Evolutionary conservation across 2,888 invertebrate species (phyloP), one percentile per base, ranked within the genome.

Genomic region (Drosophila colorata): DNA sequence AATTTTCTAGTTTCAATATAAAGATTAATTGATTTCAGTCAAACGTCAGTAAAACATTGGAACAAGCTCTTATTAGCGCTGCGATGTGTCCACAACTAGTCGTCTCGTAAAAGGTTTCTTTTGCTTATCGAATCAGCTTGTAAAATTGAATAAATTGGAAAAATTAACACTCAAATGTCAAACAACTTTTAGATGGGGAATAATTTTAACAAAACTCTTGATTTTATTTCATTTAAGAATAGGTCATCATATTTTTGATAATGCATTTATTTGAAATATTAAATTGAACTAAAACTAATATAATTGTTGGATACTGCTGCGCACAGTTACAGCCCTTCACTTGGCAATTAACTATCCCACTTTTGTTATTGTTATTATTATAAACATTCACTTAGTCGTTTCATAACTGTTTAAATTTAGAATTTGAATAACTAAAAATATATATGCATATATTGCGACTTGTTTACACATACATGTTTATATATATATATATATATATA

Each of bases 231-330:
- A 4, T 0, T 20, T 20, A 1, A 3, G 20, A 53, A 41, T 41
- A 41, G 23, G 13, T 14, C 23, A 20, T 14, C 2, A 20, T 2
- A 25, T 35, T 9, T 65, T 72, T 48, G 69, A 78, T 73, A 70
- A 74, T 76, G 78, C 48, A 46, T 71, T 68, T 83, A 87, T 87
- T 87, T 78, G 55, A 72, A 69, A 63, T 61, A 41, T 28, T 63
- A 7, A 67, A 67, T 44, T 69, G 20, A 74, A 76, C 74, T 83
- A 83, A 46, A 81, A 69, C 78, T 83, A 83, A 69, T 63, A 67
- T 44, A 76, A 69, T 51, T 44, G 2, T 70, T 46, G 55, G 53
- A 78, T 72, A 75, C 52, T 77, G 77, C 49, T 48, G 78, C 66
- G 59, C 66, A 23, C 44, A 18, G 47, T 41, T 60, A 57, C 74